Base-by-base conservation (phyloP, 1,140 invertebrate genomes). In the Elymnias hypermnestra region DNA sequence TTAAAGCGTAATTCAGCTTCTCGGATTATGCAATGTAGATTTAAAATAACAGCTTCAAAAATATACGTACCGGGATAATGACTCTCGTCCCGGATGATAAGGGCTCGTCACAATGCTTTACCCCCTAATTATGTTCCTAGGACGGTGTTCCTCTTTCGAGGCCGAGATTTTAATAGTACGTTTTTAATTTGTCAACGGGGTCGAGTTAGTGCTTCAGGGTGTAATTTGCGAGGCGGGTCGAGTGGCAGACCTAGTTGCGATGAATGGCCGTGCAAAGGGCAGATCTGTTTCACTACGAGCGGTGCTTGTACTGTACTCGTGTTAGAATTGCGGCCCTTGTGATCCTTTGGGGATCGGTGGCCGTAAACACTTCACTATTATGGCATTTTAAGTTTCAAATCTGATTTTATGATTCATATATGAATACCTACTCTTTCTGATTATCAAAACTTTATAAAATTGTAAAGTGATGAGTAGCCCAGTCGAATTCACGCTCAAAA, bases 181-280 rank as follows among this genome's bases (percentile, higher is more conserved):
- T 51, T 51, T 51, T 51, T 51, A 51, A 51, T 51, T 51, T 39
- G 48, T 51, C 48, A 51, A 51, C 41, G 40, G 41, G 48, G 41
- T 44, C 41, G 47, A 43, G 47, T 31, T 38, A 43, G 48, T 51
- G 35, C 43, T 46, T 37, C 37, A 40, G 41, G 48, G 40, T 39
- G 39, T 51, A 33, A 51, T 50, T 50, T 50, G 40, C 22, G 46
- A 42, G 40, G 12, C 39, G 33, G 47, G 48, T 51, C 48, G 48
- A 51, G 41, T 39, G 48, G 17, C 35, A 44, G 48, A n/a, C 41
- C 48, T 51, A 44, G 48, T 44, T 44, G 48, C 48, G 41, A 42
- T 51, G 48, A 51, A 51, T 51, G 33, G 48, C 13, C 40, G 31
- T 21, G 35, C 25, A 51, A 51, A 51, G 48, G 41, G 26, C 26